Conservation (phyloP, 2,113 vertebrate species). For the Elgaria multicarinata region DNA sequence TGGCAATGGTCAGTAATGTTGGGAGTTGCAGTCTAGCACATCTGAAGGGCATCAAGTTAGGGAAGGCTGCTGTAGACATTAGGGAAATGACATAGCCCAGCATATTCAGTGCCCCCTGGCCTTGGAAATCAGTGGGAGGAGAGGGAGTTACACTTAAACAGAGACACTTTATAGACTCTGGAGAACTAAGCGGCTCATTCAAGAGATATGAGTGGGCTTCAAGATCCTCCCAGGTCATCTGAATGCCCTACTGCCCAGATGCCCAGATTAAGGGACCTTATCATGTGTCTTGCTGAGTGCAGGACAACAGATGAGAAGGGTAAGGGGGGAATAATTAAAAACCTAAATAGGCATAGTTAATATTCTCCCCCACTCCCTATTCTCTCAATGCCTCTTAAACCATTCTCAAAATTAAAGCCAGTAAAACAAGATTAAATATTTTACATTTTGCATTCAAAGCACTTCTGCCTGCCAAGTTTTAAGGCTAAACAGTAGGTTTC, state of each 20-base stretch:
- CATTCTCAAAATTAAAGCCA: slow-evolving; percentile 22
- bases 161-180: neutral
- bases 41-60: neutral
- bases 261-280: neutral
- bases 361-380: neutral
- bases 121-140: neutral
- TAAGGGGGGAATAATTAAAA: neutral
- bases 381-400: neutral
- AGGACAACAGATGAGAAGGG: neutral
- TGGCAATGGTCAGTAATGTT: neutral
- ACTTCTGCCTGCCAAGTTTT: slow-evolving; percentile 9
- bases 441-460: slow-evolving; percentile 22
- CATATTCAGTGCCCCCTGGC: neutral
- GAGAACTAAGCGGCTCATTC: neutral
- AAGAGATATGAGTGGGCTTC: neutral
- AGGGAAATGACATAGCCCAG: neutral
- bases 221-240: neutral
- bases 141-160: neutral
- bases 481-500: slow-evolving; percentile 19
- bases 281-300: neutral
- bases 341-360: neutral
- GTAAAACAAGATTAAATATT: slow-evolving; percentile 23
- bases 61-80: neutral
- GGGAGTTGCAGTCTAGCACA: neutral
- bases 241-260: neutral